These are phyloP conservation scores for Platycheirus rosarum DNA, from an alignment of 2,888 invertebrate species.

Conservation along the genomic window DNA sequence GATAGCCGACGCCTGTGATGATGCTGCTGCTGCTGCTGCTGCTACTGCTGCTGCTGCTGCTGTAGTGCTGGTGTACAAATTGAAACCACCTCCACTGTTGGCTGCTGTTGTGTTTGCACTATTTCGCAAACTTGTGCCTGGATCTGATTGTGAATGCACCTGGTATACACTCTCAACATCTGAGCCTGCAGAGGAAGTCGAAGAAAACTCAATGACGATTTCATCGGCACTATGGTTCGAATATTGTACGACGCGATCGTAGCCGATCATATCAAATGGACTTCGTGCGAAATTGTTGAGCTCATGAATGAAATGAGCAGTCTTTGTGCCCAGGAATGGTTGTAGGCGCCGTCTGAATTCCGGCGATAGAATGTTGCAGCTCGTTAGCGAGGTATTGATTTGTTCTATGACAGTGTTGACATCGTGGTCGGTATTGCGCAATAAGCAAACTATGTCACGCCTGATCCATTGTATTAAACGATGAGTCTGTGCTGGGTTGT, in stretches of 20 bases:
- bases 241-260: slow-evolving; percentile 89
- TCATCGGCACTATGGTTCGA: slow-evolving; percentile 82
- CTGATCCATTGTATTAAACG: slow-evolving; percentile 94
- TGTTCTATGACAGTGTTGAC: slow-evolving; percentile 87
- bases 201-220: slow-evolving; percentile 79
- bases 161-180: slow-evolving; percentile 71
- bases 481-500: slow-evolving; percentile 90
- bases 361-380: slow-evolving; percentile 84
- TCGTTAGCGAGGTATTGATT: slow-evolving; percentile 87
- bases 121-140: slow-evolving; percentile 42
- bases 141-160: slow-evolving; percentile 48
- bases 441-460: slow-evolving; percentile 89
- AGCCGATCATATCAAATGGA: slow-evolving; percentile 93
- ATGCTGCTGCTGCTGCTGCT: too few species aligned
- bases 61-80: slow-evolving; percentile 75
- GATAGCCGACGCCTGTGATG: slow-evolving; percentile 78
- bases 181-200: slow-evolving; percentile 77
- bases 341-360: slow-evolving; percentile 88
- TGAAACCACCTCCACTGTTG: slow-evolving; percentile 42
- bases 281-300: slow-evolving; percentile 93
- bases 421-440: slow-evolving; percentile 85
- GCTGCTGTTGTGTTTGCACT: slow-evolving; percentile 51
- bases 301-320: slow-evolving; percentile 95
- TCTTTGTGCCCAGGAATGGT: slow-evolving; percentile 88
- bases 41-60: slow-evolving; percentile 72